Conservation (phyloP, 2,888 invertebrate genomes). For the Ormyrus nitidulus region DNA sequence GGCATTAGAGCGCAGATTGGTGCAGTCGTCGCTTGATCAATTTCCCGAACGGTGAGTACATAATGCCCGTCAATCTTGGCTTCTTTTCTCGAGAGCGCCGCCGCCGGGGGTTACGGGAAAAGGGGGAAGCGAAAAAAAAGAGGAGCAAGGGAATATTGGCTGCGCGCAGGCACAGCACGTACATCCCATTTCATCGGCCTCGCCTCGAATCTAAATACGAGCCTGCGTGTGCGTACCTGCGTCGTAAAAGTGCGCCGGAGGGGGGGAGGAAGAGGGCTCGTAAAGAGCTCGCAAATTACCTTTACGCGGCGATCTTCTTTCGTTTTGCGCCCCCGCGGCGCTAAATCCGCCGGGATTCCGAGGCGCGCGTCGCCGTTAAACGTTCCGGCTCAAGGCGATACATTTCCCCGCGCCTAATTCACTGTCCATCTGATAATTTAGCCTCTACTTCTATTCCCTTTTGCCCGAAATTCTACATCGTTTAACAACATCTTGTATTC, state of each 20-base stretch:
- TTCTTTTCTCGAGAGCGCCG: background rate
- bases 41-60: conserved; percentile 32
- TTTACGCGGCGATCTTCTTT: background rate
- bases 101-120: background rate
- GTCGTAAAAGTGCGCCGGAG: conserved; percentile 15
- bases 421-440: no score
- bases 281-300: background rate
- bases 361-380: background rate
- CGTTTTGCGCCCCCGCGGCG: background rate
- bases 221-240: background rate
- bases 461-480: no score
- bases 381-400: no score
- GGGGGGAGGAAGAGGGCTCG: background rate
- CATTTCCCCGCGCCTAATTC: no score
- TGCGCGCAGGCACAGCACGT: conserved; percentile 40
- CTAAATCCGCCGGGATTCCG: background rate
- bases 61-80: background rate
- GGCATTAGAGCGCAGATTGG: background rate
- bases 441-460: no score
- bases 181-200: conserved; percentile 29
- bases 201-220: conserved; percentile 26
- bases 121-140: background rate
- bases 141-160: conserved; percentile 11
- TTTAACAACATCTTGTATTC: no score
- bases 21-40: conserved; percentile 32